Base-by-base conservation (phyloP, 2,113 vertebrate species). In the Scartelaos histophorus region DNA sequence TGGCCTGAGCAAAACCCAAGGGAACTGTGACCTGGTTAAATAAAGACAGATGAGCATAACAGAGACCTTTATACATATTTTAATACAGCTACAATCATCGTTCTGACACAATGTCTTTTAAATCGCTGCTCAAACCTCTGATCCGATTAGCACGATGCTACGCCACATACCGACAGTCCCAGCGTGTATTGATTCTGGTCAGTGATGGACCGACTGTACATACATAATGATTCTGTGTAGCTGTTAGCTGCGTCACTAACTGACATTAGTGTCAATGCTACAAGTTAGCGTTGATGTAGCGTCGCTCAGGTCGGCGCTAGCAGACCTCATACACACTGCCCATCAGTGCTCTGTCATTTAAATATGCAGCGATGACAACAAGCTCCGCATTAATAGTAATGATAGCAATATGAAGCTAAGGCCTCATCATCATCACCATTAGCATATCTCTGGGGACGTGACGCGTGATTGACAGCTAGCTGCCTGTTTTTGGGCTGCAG, bases 361-460 rank as follows among this genome's bases (percentile, higher is more conserved):
- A 82, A 90, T 89, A 88, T 87, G 87, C 83, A 83, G 80, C 84
- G 85, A 87, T 90, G 90, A 91, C 88, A 91, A 91, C 90, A 91
- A 89, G 88, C 85, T 87, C 83, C 83, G 84, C 87, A 91, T 91
- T 90, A 91, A 91, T 91, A 91, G 90, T 91, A 90, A 91, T 91
- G 90, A 91, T 88, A 76, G 86, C 84, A 85, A 90, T 90, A 91
- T 86, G 87, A 88, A 88, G 85, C 79, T 85, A 84, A 84, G 82
- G 78, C 90, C 77, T 89, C 90, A 86, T 90, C 90, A 88, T 89
- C 87, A 85, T 85, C 88, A 84, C 71, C 86, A 89, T 91, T 91
- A 90, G 80, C 90, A 91, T 90, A 90, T 89, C 89, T 91, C 90
- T 83, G 43, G 89, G 88, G 90, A 90, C 84, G 77, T 71, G 82